Evolutionary conservation across 2,113 vertebrate genomes (phyloP).

Genomic region (Oncorhynchus mykiss): DNA sequence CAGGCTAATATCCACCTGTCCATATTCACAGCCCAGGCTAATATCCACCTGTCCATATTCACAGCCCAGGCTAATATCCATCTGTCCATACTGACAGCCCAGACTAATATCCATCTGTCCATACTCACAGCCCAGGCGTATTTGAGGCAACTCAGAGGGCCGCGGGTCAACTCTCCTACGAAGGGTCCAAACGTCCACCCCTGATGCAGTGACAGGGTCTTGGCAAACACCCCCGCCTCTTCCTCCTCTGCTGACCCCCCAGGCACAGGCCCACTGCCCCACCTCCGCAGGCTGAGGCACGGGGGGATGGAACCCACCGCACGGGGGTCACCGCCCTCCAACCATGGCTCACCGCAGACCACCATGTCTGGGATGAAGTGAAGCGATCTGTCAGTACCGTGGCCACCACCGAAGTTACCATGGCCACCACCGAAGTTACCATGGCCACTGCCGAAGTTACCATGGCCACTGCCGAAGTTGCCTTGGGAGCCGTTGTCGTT

Average conservation of each 20-base stretch:
- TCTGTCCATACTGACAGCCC: too few relatives aligned
- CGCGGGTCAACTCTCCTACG: conserved; percentile 62
- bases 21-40: too few relatives aligned
- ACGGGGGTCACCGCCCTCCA: conserved; percentile 49
- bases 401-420: too few relatives aligned
- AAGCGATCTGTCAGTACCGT: conserved; percentile 13
- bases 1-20: too few relatives aligned
- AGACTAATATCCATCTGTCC: neutral
- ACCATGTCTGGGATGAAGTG: conserved; percentile 61
- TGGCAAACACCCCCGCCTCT: conserved; percentile 56
- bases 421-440: too few relatives aligned
- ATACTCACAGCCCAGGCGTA: conserved; percentile 75
- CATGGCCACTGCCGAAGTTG: too few relatives aligned
- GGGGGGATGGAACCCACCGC: conserved; percentile 56
- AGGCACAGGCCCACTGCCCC: neutral
- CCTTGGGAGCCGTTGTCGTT: too few relatives aligned
- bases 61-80: too few relatives aligned
- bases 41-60: too few relatives aligned
- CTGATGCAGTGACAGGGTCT: conserved; percentile 55
- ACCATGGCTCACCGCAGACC: conserved; percentile 60
- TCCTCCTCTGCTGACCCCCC: conserved; percentile 17
- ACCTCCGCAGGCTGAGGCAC: conserved; percentile 48
- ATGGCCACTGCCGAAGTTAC: too few relatives aligned
- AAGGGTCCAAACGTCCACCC: conserved; percentile 75
- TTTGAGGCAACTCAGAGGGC: conserved; percentile 58